These are phyloP conservation scores for Nephrotoma appendiculata DNA, from an alignment of 2,888 invertebrate species.

Conservation along the genomic window DNA sequence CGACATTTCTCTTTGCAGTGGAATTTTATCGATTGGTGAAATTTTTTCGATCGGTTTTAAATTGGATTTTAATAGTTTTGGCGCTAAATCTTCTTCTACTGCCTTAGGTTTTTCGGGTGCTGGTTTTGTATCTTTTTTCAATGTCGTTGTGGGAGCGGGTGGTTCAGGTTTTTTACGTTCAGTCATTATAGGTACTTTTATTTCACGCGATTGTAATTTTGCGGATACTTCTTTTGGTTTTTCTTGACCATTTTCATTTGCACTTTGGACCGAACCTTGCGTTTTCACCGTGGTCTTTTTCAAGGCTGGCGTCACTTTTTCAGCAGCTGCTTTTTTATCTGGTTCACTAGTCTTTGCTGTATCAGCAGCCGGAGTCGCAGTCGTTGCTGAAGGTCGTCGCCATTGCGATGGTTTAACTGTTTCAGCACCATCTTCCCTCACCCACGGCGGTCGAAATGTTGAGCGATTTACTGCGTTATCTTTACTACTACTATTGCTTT, in stretches of 20 bases:
- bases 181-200: slow-evolving; percentile 30
- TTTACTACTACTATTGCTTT: neutral
- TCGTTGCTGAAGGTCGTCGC: neutral
- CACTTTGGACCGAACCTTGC: neutral
- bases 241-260: slow-evolving; percentile 7
- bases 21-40: slow-evolving; percentile 10
- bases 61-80: slow-evolving; percentile 8
- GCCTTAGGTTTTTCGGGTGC: slow-evolving; percentile 22
- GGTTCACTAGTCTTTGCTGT: neutral
- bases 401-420: slow-evolving; percentile 20
- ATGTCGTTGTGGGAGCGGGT: slow-evolving; percentile 14
- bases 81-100: slow-evolving; percentile 18
- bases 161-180: slow-evolving; percentile 18
- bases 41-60: slow-evolving; percentile 8
- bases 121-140: slow-evolving; percentile 21
- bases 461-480: slow-evolving; percentile 28
- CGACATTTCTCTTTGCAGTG: neutral
- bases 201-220: slow-evolving; percentile 23
- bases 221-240: slow-evolving; percentile 11
- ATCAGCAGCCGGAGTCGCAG: neutral
- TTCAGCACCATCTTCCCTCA: slow-evolving; percentile 41
- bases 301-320: neutral
- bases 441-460: slow-evolving; percentile 55
- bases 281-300: neutral
- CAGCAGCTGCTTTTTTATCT: neutral